Evolutionary conservation across 2,888 invertebrate genomes (phyloP).

Genomic region (Athrips mouffetella): DNA sequence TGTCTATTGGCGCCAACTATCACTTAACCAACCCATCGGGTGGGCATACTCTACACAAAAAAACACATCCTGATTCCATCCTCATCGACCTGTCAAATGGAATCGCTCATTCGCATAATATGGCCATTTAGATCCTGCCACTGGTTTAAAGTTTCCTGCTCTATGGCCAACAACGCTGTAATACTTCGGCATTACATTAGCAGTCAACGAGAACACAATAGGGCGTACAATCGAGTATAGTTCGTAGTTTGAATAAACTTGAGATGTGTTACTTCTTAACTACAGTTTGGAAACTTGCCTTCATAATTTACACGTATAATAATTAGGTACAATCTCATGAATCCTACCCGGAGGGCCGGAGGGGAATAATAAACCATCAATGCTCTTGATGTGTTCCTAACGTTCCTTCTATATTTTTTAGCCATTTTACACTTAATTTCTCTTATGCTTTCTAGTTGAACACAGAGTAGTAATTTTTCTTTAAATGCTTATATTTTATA

Average conservation of each 20-base stretch:
- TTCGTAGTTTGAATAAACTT: constrained; percentile 2
- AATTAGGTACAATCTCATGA: too few relatives aligned
- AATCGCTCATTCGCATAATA: constrained; percentile 56
- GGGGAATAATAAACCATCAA: too few relatives aligned
- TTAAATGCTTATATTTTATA: too few relatives aligned
- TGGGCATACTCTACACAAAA: background rate
- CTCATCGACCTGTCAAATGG: constrained; percentile 38
- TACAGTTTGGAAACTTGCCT: background rate
- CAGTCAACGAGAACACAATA: constrained; percentile 16
- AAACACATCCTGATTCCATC: background rate
- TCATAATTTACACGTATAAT: too few relatives aligned
- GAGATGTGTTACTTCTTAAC: background rate
- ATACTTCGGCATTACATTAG: constrained; percentile 14
- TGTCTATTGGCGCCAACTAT: background rate
- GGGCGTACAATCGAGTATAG: constrained; percentile 17
- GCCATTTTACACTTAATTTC: too few relatives aligned
- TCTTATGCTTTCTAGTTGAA: too few relatives aligned
- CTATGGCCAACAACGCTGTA: constrained; percentile 2
- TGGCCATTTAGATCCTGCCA: constrained; percentile 50
- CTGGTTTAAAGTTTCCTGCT: constrained; percentile 39
- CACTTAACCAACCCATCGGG: background rate
- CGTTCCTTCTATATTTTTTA: too few relatives aligned
- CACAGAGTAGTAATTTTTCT: too few relatives aligned
- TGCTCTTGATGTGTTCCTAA: too few relatives aligned
- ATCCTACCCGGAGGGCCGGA: too few relatives aligned